phyloP scores from a whole-genome alignment of 2,888 invertebrate species.

The Thereva nobilitata region DNA sequence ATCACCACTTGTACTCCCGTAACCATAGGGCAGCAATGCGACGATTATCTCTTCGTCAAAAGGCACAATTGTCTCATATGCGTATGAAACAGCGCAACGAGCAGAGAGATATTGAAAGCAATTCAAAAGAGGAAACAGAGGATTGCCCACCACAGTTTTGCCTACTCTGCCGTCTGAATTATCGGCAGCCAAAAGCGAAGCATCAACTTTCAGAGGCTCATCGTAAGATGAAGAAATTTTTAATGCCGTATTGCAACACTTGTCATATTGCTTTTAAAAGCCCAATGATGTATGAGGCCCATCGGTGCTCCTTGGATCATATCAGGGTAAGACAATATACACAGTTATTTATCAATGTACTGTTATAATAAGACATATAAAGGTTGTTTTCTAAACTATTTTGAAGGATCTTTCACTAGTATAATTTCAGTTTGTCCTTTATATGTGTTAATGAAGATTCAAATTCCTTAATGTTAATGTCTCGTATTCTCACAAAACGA shows the following conservation, averaged over 20 bases:
- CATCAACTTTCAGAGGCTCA: conserved; percentile 81
- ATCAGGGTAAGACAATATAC: conserved; percentile 66
- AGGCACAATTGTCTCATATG: conserved; percentile 75
- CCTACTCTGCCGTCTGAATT: conserved; percentile 74
- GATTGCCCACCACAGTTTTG: conserved; percentile 70
- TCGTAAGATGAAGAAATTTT: conserved; percentile 81
- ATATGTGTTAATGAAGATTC: too few species aligned
- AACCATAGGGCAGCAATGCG: conserved; percentile 76
- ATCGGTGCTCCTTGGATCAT: conserved; percentile 79
- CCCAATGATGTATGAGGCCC: conserved; percentile 83
- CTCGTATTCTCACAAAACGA: too few species aligned
- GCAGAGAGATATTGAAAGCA: conserved; percentile 77
- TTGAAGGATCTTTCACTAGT: too few species aligned
- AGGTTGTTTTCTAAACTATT: too few species aligned
- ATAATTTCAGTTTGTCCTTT: too few species aligned
- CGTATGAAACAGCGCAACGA: conserved; percentile 78
- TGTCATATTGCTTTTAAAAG: conserved; percentile 79
- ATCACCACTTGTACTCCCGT: conserved; percentile 71
- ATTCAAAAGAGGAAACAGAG: conserved; percentile 65
- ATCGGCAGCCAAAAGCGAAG: conserved; percentile 73
- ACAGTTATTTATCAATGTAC: too few species aligned
- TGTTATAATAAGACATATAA: too few species aligned
- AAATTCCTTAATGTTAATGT: too few species aligned
- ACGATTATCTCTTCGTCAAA: conserved; percentile 73
- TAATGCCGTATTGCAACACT: conserved; percentile 79